These are phyloP conservation scores for Caradrina clavipalpis DNA, from an alignment of 2,888 invertebrate species.

Conservation along the genomic window DNA sequence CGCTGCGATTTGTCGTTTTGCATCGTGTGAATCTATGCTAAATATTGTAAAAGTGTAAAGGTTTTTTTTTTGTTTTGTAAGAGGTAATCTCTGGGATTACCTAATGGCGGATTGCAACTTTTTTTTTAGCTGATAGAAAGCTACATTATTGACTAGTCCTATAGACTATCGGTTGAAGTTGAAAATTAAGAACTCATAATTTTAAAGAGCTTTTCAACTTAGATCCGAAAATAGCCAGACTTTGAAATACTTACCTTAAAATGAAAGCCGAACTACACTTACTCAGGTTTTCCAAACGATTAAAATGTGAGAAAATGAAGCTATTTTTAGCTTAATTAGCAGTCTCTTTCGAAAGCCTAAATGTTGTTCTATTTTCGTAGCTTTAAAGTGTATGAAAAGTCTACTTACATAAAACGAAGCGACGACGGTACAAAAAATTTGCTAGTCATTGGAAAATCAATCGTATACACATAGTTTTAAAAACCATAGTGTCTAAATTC, in stretches of 20 bases:
- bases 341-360: not conserved
- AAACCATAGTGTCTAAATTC: slow-evolving; percentile 24
- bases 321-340: not conserved
- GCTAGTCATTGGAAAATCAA: slow-evolving; percentile 24
- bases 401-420: not conserved
- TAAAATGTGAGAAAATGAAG: too few relatives aligned
- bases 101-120: too few relatives aligned
- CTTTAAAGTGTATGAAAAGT: not conserved
- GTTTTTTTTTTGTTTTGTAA: too few relatives aligned
- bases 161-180: too few relatives aligned
- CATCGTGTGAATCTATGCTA: not conserved
- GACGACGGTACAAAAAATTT: not conserved
- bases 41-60: too few relatives aligned
- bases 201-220: not conserved
- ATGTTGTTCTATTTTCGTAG: too few relatives aligned
- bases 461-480: slow-evolving; percentile 4
- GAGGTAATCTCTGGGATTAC: too few relatives aligned
- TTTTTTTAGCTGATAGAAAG: too few relatives aligned
- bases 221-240: not conserved
- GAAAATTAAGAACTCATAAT: too few relatives aligned
- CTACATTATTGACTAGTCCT: too few relatives aligned
- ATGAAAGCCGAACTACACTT: not conserved
- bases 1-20: slow-evolving; percentile 18
- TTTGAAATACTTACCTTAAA: not conserved
- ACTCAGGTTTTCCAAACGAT: too few relatives aligned